These are phyloP conservation scores for Psylliodes chrysocephalus DNA, from an alignment of 2,888 invertebrate genomes.

Conservation along the genomic window DNA sequence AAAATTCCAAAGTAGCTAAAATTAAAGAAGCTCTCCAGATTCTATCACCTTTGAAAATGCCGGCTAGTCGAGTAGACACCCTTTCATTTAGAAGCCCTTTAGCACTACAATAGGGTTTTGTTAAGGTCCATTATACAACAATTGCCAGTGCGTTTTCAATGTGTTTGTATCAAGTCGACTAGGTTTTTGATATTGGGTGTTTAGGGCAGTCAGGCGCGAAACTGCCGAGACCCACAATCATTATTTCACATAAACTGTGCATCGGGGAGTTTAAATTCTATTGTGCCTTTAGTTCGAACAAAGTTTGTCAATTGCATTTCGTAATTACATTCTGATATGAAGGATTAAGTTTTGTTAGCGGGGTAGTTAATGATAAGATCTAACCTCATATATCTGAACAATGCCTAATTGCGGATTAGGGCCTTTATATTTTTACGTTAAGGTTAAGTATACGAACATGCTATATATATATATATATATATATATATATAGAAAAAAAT, in stretches of 20 bases:
- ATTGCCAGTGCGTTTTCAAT: constrained; percentile 57
- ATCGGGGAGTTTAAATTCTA: constrained; percentile 30
- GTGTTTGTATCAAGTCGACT: constrained; percentile 54
- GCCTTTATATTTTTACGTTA: constrained; percentile 2
- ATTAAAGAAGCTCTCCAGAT: constrained; percentile 56
- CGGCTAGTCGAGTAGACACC: constrained; percentile 59
- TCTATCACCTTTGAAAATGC: constrained; percentile 60
- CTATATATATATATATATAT: too few relatives aligned
- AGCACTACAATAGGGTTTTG: constrained; percentile 50
- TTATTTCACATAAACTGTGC: constrained; percentile 39
- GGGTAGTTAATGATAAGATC: constrained; percentile 23
- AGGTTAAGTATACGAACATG: too few relatives aligned
- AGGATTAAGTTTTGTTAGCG: constrained; percentile 28
- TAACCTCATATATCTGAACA: constrained; percentile 5
- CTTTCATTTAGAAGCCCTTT: constrained; percentile 52
- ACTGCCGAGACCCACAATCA: constrained; percentile 53
- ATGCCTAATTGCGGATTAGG: constrained; percentile 24
- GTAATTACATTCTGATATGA: constrained; percentile 39
- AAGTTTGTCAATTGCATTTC: constrained; percentile 40
- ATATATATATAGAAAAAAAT: too few relatives aligned
- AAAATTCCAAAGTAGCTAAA: constrained; percentile 49
- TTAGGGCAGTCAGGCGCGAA: constrained; percentile 52
- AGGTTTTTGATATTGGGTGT: constrained; percentile 43
- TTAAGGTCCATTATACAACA: constrained; percentile 61
- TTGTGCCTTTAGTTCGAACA: constrained; percentile 23